Evolutionary conservation across 2,797 vertebrate species (phyloP), one percentile per base, ranked within the genome.

Genomic region (Cheirogaleus major): DNA sequence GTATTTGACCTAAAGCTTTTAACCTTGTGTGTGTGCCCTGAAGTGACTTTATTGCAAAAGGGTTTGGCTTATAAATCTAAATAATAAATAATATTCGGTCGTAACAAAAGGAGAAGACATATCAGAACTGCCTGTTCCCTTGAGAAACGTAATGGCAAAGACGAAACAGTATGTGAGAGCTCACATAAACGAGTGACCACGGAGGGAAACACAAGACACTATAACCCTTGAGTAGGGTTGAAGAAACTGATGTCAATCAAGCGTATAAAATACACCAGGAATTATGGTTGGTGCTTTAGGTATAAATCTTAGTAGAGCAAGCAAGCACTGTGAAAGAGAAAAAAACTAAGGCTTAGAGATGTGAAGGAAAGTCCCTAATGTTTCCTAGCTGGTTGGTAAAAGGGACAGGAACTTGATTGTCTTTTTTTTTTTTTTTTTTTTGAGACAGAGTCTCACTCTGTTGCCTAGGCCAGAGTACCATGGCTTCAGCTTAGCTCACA

Each of bases 1-100:
- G 97, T 96, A 75, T 96, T 95, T 98, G 97, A 97, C 97, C 97
- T 97, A 97, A 97, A 97, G 95, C 97, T 97, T 97, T 98, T 97
- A 98, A 97, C 97, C 97, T 97, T 96, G 94, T 92, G 41, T 84
- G 91, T 93, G 96, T 93, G 91, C 94, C 95, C 97, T 41, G 41
- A 94, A 86, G 69, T 95, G 96, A 97, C 97, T 97, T 97, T 96
- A 93, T 97, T 97, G 94, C 96, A 95, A 97, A 97, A 94, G 76
- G 84, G 20, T 87, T 96, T 97, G 97, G 91, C 92, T 94, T 95
- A 89, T 94, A 97, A 96, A 93, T 96, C 96, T 95, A 97, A 98
- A 97, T 96, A 94, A 97, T 97, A 97, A 97, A 97, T 97, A 95
- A 91, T 95, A 93, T 93, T 91, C 35, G 55, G 72, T 48, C 23